A percentile compares a stretch with the other conserved stretches of the same genome.
Conservation (phyloP, 2,113 vertebrate species). For the Xerus inauris region DNA sequence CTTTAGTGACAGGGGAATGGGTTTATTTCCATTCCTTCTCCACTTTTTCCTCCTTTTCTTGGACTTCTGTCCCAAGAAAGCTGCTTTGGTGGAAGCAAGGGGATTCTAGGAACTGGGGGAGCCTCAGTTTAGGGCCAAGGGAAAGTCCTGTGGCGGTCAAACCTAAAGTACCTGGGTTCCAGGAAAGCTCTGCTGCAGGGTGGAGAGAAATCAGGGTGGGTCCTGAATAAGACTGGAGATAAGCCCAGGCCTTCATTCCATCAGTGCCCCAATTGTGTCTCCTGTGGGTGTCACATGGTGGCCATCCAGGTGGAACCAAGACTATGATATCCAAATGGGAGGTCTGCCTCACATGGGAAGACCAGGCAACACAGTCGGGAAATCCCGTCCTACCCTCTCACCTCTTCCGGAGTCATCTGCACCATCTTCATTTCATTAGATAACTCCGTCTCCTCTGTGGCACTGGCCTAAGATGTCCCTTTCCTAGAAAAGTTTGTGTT, state of each 20-base stretch:
- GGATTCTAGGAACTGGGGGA: not conserved
- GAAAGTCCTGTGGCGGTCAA: not conserved
- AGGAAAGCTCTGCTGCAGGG: too few species aligned
- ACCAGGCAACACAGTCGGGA: not conserved
- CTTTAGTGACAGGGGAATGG: not conserved
- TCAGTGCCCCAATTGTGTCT: not conserved
- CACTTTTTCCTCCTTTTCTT: not conserved
- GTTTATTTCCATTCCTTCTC: not conserved
- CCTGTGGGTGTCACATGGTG: not conserved
- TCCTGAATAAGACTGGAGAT: not conserved
- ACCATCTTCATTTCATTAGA: not conserved
- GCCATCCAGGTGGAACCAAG: not conserved
- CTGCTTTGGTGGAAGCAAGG: too few species aligned
- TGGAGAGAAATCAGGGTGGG: not conserved
- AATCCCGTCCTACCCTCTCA: rapidly evolving
- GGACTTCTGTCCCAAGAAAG: not conserved
- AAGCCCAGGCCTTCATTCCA: not conserved
- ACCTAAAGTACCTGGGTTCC: too few species aligned
- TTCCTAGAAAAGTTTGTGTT: not conserved
- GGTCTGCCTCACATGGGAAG: not conserved
- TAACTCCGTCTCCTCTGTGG: not conserved
- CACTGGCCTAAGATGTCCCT: not conserved
- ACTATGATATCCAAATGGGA: rapidly evolving
- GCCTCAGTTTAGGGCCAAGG: not conserved
- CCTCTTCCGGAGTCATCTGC: not conserved